These are phyloP conservation scores for Cephus rjabovi DNA, from an alignment of 2,888 invertebrate genomes.

Conservation along the genomic window DNA sequence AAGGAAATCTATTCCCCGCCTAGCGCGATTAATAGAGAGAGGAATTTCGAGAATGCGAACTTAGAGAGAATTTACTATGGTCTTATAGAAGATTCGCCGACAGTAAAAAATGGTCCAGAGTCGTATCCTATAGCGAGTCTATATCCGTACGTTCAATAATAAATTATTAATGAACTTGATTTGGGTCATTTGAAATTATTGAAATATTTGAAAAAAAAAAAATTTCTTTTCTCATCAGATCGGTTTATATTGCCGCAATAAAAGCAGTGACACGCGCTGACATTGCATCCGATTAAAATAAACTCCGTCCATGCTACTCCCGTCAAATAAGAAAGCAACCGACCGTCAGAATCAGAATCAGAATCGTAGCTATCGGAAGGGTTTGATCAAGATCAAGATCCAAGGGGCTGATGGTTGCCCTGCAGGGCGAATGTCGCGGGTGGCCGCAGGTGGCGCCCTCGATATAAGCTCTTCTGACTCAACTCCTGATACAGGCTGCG, in stretches of 20 bases:
- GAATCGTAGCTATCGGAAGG: slow-evolving; percentile 39
- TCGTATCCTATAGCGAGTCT: background rate
- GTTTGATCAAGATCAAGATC: slow-evolving; percentile 56
- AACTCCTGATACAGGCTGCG: slow-evolving; percentile 52
- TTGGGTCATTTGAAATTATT: background rate
- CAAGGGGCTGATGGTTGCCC: slow-evolving; percentile 41
- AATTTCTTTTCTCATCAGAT: background rate
- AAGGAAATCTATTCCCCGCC: background rate
- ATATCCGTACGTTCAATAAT: background rate
- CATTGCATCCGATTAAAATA: background rate
- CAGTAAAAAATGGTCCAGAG: background rate
- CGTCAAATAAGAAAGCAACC: slow-evolving; percentile 1
- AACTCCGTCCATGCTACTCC: background rate
- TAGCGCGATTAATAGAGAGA: background rate
- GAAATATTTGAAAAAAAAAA: background rate
- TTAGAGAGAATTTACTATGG: background rate
- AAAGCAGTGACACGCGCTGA: background rate
- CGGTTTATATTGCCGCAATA: background rate
- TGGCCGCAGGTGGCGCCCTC: slow-evolving; percentile 63
- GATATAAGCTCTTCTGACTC: slow-evolving; percentile 53
- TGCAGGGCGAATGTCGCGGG: slow-evolving; percentile 53
- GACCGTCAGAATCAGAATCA: slow-evolving; percentile 2
- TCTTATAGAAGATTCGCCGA: background rate
- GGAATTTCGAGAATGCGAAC: background rate
- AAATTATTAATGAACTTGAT: background rate